A percentile compares a stretch with the other conserved stretches of the same genome.
Conservation (phyloP, 2,888 invertebrate genomes). For the Amphimallon solstitiale region DNA sequence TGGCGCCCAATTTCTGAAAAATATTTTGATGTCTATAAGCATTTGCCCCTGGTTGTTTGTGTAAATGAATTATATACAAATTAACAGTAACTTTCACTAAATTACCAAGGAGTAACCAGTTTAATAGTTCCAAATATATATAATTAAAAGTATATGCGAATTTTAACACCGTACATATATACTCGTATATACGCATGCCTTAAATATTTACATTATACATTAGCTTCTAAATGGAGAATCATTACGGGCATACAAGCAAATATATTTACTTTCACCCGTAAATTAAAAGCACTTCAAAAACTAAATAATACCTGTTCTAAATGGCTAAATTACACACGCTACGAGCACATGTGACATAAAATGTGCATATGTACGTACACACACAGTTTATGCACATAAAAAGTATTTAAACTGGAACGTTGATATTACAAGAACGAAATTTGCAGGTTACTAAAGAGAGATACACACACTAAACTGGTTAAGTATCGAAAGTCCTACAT, state of each 20-base stretch:
- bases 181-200: no score
- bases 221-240: not conserved
- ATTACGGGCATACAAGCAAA: not conserved
- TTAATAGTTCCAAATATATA: no score
- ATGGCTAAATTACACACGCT: not conserved
- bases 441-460: constrained; percentile 3
- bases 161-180: not conserved
- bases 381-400: not conserved
- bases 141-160: not conserved
- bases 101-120: not conserved
- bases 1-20: no score
- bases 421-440: constrained; percentile 3
- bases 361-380: no score
- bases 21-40: no score
- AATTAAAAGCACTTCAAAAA: not conserved
- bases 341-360: not conserved
- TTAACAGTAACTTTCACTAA: constrained; percentile 3
- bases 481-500: not conserved
- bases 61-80: not conserved
- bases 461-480: constrained; percentile 7
- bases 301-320: not conserved
- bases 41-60: no score
- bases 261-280: constrained; percentile 1
- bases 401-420: constrained; percentile 20
- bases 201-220: not conserved